Evolutionary conservation across 2,797 vertebrate genomes (phyloP).

Genomic region (Xenentodon cancila): DNA sequence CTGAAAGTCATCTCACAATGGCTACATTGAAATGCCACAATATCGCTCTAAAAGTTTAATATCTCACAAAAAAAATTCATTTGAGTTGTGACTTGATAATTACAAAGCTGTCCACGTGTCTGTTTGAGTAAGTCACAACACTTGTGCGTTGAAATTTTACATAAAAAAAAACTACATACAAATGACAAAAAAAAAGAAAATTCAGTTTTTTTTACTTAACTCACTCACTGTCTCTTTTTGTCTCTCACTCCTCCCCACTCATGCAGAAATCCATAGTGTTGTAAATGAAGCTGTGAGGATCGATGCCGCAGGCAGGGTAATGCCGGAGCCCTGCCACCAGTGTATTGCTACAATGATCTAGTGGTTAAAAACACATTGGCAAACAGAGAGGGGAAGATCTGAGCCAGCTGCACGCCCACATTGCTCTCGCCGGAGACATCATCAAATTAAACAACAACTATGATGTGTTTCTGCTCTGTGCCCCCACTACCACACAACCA

Average conservation of each 20-base stretch:
- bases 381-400: conserved; percentile 71
- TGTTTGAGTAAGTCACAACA: conserved; percentile 26
- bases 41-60: too few relatives aligned
- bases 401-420: conserved; percentile 77
- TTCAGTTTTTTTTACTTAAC: conserved; percentile 33
- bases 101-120: too few relatives aligned
- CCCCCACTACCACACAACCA: conserved; percentile 50
- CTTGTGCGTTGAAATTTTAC: conserved; percentile 29
- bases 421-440: conserved; percentile 74
- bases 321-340: conserved; percentile 71
- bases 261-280: conserved; percentile 78
- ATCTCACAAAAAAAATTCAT: not conserved
- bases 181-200: not conserved
- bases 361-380: conserved; percentile 81
- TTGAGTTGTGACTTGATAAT: conserved; percentile 20
- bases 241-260: conserved; percentile 64
- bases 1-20: too few relatives aligned
- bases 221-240: conserved; percentile 55
- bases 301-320: conserved; percentile 76
- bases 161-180: conserved; percentile 28
- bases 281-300: conserved; percentile 81
- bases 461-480: conserved; percentile 75
- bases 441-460: conserved; percentile 81
- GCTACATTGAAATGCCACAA: too few relatives aligned
- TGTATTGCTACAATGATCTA: conserved; percentile 81